A percentile compares a stretch with the other conserved stretches of the same genome.
These are phyloP conservation scores for Empidonax alnorum DNA, from an alignment of 2,113 vertebrate species.

Conservation along the genomic window DNA sequence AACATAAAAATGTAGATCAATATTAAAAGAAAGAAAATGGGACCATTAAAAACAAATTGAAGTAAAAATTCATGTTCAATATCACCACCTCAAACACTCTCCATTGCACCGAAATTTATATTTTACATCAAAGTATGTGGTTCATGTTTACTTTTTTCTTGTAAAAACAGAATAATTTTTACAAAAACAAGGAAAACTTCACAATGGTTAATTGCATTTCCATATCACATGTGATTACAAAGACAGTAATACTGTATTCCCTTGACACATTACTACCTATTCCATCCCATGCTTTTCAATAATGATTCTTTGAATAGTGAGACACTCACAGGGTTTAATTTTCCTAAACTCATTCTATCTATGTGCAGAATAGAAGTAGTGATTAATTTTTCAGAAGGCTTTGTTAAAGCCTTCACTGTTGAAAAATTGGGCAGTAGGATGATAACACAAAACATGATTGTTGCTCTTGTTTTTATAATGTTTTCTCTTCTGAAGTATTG, in stretches of 20 bases:
- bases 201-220: neutral
- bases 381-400: conserved; percentile 39
- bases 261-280: neutral
- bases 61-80: neutral
- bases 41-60: neutral
- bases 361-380: neutral
- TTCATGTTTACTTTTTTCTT: neutral
- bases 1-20: neutral
- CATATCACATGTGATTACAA: neutral
- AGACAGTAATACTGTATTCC: neutral
- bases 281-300: neutral
- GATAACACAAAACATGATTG: neutral
- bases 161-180: neutral
- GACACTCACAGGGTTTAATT: neutral
- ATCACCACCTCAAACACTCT: accelerated
- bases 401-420: conserved; percentile 5
- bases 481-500: neutral
- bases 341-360: neutral
- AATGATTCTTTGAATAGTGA: neutral
- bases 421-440: conserved; percentile 12
- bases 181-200: neutral
- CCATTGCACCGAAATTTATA: neutral
- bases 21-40: neutral
- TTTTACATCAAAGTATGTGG: neutral
- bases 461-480: neutral